These are phyloP conservation scores for Cryptocheilus praepositus DNA, from an alignment of 2,888 invertebrate genomes.

Conservation along the genomic window DNA sequence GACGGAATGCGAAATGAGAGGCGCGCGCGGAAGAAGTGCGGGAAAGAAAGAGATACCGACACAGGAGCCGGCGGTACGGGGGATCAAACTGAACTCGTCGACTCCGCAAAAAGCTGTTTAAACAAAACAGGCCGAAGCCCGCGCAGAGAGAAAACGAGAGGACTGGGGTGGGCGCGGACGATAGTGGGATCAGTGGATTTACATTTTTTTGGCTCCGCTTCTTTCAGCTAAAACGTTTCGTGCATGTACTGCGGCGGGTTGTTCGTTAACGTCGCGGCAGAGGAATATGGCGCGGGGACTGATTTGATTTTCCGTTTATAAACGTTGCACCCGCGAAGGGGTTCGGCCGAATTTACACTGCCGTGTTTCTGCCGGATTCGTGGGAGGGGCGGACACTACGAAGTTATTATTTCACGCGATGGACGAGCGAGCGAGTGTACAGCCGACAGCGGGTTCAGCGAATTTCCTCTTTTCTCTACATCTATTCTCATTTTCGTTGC, in stretches of 20 bases:
- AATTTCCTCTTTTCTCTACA: neutral
- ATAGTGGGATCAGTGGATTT: neutral
- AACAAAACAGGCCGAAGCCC: conserved; percentile 31
- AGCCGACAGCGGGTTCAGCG: neutral
- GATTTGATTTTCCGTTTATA: too few relatives aligned
- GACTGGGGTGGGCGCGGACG: conserved; percentile 9
- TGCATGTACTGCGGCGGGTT: too few relatives aligned
- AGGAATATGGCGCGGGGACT: too few relatives aligned
- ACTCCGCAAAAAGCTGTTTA: conserved; percentile 44
- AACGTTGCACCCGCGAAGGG: too few relatives aligned
- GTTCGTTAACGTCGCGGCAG: too few relatives aligned
- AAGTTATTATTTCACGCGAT: too few relatives aligned
- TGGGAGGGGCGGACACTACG: too few relatives aligned
- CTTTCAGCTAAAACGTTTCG: neutral
- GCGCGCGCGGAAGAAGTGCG: neutral
- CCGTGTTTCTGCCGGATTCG: too few relatives aligned
- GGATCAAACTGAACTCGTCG: conserved; percentile 11
- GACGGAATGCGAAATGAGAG: conserved; percentile 44
- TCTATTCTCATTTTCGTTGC: neutral
- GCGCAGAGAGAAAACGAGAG: conserved; percentile 18
- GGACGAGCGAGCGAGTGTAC: too few relatives aligned
- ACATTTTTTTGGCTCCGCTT: neutral
- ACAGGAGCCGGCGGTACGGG: conserved; percentile 1
- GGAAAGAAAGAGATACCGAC: neutral
- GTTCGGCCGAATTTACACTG: too few relatives aligned